Evolutionary conservation across 2,888 invertebrate species (phyloP).

Genomic region (Argyresthia goedartella): DNA sequence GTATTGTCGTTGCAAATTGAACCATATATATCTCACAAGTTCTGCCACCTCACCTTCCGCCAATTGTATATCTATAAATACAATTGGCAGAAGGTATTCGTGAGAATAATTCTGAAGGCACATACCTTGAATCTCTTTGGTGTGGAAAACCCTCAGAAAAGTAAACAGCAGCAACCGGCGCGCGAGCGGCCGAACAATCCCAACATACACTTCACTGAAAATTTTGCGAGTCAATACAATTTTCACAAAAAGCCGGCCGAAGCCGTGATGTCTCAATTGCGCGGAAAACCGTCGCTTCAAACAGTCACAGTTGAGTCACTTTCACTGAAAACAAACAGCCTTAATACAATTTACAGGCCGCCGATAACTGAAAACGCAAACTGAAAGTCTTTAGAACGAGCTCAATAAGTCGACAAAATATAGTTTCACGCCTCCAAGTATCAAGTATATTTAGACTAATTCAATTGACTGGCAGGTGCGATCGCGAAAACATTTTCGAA

Average conservation of each 20-base stretch:
- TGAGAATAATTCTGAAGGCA: not conserved
- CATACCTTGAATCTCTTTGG: slow-evolving; percentile 60
- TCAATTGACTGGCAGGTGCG: slow-evolving; percentile 13
- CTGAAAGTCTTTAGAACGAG: slow-evolving; percentile 26
- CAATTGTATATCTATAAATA: too few relatives aligned
- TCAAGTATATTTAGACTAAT: not conserved
- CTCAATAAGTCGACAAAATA: slow-evolving; percentile 17
- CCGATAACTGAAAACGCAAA: slow-evolving; percentile 52
- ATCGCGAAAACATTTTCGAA: slow-evolving; percentile 44
- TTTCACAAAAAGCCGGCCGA: slow-evolving; percentile 25
- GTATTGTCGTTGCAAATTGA: too few relatives aligned
- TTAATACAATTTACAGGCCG: slow-evolving; percentile 33
- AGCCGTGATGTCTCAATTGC: slow-evolving; percentile 32
- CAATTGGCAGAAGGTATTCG: too few relatives aligned
- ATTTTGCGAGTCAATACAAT: slow-evolving; percentile 32
- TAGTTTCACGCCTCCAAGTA: not conserved
- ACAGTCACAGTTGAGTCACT: slow-evolving; percentile 59
- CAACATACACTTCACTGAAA: slow-evolving; percentile 56
- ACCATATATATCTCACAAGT: too few relatives aligned
- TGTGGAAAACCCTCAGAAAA: slow-evolving; percentile 13
- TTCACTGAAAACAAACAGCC: slow-evolving; percentile 46
- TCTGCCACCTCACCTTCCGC: too few relatives aligned
- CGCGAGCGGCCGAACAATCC: slow-evolving; percentile 23
- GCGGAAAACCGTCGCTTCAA: slow-evolving; percentile 39
- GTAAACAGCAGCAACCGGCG: not conserved